Evolutionary conservation across 2,888 invertebrate species (phyloP).

Genomic region (Tenthredo notha): DNA sequence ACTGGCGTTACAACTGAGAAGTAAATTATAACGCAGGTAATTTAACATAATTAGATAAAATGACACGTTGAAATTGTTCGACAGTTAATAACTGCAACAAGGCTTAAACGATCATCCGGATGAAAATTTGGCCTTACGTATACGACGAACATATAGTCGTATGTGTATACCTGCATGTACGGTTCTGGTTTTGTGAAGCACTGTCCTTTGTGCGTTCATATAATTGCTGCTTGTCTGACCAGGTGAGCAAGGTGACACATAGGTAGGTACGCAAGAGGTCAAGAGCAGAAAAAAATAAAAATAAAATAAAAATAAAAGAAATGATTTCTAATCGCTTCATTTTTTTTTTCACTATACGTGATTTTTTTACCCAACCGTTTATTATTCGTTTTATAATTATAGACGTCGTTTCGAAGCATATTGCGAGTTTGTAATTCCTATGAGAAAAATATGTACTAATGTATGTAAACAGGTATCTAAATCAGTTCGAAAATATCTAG

Average conservation of each 20-base stretch:
- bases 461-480: neutral
- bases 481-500: neutral
- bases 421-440: neutral
- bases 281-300: neutral
- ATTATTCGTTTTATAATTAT: neutral
- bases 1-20: neutral
- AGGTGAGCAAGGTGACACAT: neutral
- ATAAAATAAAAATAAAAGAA: neutral
- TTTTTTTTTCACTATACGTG: neutral
- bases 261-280: neutral
- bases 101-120: neutral
- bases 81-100: neutral
- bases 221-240: conserved; percentile 1
- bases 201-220: neutral
- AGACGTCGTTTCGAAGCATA: neutral
- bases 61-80: neutral
- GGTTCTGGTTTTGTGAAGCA: neutral
- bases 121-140: neutral
- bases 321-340: neutral
- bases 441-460: neutral
- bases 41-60: conserved; percentile 32
- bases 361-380: neutral
- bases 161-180: neutral
- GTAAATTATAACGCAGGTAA: neutral
- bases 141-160: neutral